Percentiles rank a stretch among this genome's conserved stretches.
Evolutionary conservation across 2,113 vertebrate genomes (phyloP).

Genomic region (Hydropotes inermis): DNA sequence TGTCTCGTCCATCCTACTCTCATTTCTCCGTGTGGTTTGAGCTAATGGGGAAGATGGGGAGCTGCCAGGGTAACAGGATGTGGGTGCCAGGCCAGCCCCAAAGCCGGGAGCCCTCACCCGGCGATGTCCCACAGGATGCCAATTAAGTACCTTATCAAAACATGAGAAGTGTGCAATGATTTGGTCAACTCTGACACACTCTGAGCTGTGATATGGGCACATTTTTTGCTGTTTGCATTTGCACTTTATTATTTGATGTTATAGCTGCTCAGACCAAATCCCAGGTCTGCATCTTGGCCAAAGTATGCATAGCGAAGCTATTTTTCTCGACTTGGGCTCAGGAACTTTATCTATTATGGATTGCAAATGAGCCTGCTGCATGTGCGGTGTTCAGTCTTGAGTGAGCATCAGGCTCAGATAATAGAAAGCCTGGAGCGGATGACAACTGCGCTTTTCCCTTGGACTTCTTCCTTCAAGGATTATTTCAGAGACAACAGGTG

Average conservation of each 20-base stretch:
- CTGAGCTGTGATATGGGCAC: conserved; percentile 22
- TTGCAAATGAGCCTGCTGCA: conserved; percentile 35
- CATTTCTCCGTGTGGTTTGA: background rate
- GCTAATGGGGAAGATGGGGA: conserved; percentile 45
- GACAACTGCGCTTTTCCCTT: background rate
- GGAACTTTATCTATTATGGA: conserved; percentile 63
- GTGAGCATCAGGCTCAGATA: background rate
- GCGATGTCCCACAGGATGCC: conserved; percentile 10
- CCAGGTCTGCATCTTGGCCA: conserved; percentile 60
- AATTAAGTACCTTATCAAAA: conserved; percentile 38
- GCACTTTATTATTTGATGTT: conserved; percentile 63
- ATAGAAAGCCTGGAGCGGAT: background rate
- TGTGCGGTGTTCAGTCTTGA: background rate
- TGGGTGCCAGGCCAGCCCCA: background rate
- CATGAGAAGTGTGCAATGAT: conserved; percentile 38
- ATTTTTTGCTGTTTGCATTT: conserved; percentile 62
- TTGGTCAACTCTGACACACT: conserved; percentile 32
- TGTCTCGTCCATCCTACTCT: background rate
- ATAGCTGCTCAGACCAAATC: conserved; percentile 37
- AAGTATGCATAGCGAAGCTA: conserved; percentile 21
- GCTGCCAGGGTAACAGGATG: conserved; percentile 21
- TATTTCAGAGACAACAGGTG: conserved; percentile 32
- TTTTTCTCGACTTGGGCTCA: conserved; percentile 54
- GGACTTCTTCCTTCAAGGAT: background rate
- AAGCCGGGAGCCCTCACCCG: background rate